Percentiles rank a stretch among this genome's conserved stretches.
These are phyloP conservation scores for Planiliza haematocheilus DNA, from an alignment of 2,113 vertebrate genomes.

Conservation along the genomic window DNA sequence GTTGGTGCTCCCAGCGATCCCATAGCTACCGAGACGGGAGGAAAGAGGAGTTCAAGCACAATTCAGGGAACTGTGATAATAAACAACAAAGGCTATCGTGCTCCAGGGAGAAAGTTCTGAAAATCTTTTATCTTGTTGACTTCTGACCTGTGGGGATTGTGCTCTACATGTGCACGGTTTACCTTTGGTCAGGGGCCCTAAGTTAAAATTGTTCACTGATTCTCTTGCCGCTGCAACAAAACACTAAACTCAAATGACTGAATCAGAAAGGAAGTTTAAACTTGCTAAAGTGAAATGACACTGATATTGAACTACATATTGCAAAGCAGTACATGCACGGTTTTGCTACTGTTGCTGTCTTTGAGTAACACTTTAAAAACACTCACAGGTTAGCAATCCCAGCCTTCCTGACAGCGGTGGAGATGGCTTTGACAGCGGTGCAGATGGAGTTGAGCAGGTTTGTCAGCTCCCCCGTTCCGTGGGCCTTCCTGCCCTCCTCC, in stretches of 20 bases:
- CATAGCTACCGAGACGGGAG: constrained; percentile 86
- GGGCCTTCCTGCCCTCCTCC: constrained; percentile 92
- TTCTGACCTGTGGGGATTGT: constrained; percentile 22
- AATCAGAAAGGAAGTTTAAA: background rate
- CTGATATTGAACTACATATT: background rate
- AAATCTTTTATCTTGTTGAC: constrained; percentile 27
- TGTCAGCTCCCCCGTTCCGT: constrained; percentile 93
- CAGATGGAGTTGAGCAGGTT: constrained; percentile 94
- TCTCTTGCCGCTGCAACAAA: background rate
- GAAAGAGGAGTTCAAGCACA: background rate
- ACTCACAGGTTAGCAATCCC: constrained; percentile 95
- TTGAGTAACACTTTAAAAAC: too few species aligned
- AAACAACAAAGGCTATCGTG: background rate
- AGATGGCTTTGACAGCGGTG: constrained; percentile 96
- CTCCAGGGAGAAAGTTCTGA: background rate
- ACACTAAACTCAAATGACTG: background rate
- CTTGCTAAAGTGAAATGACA: background rate
- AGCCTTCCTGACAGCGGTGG: constrained; percentile 93
- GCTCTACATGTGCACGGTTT: constrained; percentile 25
- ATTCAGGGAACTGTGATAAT: background rate
- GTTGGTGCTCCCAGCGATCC: constrained; percentile 95
- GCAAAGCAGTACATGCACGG: background rate
- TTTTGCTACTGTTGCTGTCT: background rate
- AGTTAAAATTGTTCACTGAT: constrained; percentile 1
- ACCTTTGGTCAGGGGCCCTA: constrained; percentile 35